Evolutionary conservation across 2,888 invertebrate genomes (phyloP), one percentile per base, ranked within the genome.

Genomic region (Polydrusus pterygomalis): DNA sequence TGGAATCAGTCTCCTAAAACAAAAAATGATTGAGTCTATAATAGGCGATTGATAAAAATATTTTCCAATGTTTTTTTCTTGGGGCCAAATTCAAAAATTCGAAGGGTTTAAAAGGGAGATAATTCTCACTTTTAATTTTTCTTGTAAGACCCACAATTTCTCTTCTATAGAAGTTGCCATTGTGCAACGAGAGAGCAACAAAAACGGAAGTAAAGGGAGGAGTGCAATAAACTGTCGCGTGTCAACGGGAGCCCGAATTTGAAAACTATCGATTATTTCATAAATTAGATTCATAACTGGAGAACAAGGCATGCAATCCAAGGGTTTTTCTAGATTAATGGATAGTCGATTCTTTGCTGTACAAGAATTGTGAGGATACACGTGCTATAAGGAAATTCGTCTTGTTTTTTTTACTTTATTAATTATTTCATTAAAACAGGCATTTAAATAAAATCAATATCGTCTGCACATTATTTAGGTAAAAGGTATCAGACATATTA

Each of bases 1-100:
- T 83, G 56, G 82, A 75, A 77, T 84, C 84, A 9, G 85, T 84
- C 79, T 85, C 84, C 85, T 85, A 68, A 63, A 81, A 80, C n/a
- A 18, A 49, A 64, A 74, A 49, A 47, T 60, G 43, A 7, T 34
- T 34, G 8, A 34, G 34, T 7, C n/a, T n/a, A n/a, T n/a, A n/a
- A n/a, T n/a, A n/a, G 25, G 25, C 25, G 25, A 25, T 25, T 25
- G n/a, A n/a, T n/a, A n/a, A n/a, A n/a, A n/a, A n/a, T n/a, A n/a
- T n/a, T n/a, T n/a, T n/a, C n/a, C n/a, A n/a, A n/a, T n/a, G n/a
- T n/a, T n/a, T n/a, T n/a, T n/a, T n/a, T 25, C 1, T 1, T 25
- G 25, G 25, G 5, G 25, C 2, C 25, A 25, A 25, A 25, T n/a
- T 25, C 25, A 5, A 25, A 25, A 25, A 3, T 25, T 25, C 25